phyloP scores from a whole-genome alignment of 1,140 invertebrate genomes.

The Halictus rubicundus region DNA sequence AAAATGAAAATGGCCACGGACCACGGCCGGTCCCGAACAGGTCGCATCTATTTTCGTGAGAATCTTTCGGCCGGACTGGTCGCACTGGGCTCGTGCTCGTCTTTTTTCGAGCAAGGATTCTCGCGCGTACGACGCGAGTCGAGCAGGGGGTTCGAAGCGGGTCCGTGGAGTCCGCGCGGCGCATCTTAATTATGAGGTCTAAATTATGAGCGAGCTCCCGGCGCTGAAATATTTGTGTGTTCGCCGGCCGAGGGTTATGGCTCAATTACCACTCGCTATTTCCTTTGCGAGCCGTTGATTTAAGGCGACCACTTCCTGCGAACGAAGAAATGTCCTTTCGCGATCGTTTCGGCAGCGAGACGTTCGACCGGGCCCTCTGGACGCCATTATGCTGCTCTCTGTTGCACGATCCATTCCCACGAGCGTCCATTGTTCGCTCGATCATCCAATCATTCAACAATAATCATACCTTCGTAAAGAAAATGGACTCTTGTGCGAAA shows the following conservation, averaged over 20 bases:
- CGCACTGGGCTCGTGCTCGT: constrained; percentile 2
- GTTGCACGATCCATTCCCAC: no score
- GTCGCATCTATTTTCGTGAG: constrained; percentile 34
- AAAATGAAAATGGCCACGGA: background rate
- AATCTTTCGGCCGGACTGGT: constrained; percentile 29
- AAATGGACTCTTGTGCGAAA: no score
- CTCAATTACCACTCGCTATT: constrained; percentile 77
- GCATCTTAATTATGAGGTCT: constrained; percentile 74
- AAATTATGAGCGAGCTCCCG: constrained; percentile 73
- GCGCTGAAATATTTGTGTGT: constrained; percentile 76
- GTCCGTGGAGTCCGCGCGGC: constrained; percentile 41
- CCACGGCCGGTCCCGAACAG: background rate
- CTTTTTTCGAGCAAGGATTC: constrained; percentile 51
- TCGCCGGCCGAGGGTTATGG: constrained; percentile 73
- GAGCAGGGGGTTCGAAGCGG: constrained; percentile 37
- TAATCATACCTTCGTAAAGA: no score
- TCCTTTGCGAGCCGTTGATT: constrained; percentile 75
- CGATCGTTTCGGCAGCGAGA: constrained; percentile 48
- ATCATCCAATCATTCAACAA: no score
- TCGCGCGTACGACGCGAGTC: constrained; percentile 44
- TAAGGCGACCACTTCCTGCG: constrained; percentile 68
- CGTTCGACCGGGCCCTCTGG: constrained; percentile 24
- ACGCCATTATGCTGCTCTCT: constrained; percentile 13
- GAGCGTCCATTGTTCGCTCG: no score
- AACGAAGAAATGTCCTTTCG: constrained; percentile 38